Percentiles rank a stretch among this genome's conserved stretches.
Evolutionary conservation across 2,888 invertebrate genomes (phyloP).

Genomic region (Tachina grossa): DNA sequence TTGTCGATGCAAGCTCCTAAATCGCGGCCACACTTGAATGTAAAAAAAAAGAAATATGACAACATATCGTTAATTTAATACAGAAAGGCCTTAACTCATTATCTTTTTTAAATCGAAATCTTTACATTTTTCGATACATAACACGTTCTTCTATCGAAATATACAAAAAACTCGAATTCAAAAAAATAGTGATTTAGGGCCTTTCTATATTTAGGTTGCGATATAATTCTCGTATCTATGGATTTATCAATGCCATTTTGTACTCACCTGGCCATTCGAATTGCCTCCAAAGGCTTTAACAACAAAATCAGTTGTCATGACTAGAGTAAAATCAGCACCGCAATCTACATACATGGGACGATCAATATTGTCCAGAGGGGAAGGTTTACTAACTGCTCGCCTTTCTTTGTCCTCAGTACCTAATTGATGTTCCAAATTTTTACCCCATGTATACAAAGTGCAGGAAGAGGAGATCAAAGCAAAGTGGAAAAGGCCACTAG

Average conservation of each 20-base stretch:
- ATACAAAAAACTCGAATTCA: too few relatives aligned
- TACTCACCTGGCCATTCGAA: conserved; percentile 80
- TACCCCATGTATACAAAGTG: conserved; percentile 92
- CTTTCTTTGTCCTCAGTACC: conserved; percentile 84
- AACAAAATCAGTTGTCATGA: conserved; percentile 81
- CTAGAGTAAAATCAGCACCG: conserved; percentile 82
- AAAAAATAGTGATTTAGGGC: too few relatives aligned
- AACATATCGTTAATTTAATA: too few relatives aligned
- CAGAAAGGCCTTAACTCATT: too few relatives aligned
- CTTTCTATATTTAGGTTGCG: too few relatives aligned
- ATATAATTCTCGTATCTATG: too few relatives aligned
- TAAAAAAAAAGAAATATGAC: neutral
- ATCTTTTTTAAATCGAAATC: too few relatives aligned
- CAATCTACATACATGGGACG: conserved; percentile 82
- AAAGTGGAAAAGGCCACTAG: conserved; percentile 93
- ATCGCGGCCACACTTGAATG: conserved; percentile 80
- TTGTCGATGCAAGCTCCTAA: conserved; percentile 80
- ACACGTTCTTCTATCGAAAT: too few relatives aligned
- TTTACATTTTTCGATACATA: too few relatives aligned
- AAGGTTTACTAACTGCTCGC: conserved; percentile 79
- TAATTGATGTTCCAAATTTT: conserved; percentile 94
- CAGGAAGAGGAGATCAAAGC: conserved; percentile 88
- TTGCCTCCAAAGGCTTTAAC: conserved; percentile 83
- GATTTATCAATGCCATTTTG: neutral
- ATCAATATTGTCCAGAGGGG: conserved; percentile 80